A percentile compares a stretch with the other conserved stretches of the same genome.
phyloP scores from a whole-genome alignment of 2,797 vertebrate genomes.

The Parauchenoglanis ngamensis region DNA sequence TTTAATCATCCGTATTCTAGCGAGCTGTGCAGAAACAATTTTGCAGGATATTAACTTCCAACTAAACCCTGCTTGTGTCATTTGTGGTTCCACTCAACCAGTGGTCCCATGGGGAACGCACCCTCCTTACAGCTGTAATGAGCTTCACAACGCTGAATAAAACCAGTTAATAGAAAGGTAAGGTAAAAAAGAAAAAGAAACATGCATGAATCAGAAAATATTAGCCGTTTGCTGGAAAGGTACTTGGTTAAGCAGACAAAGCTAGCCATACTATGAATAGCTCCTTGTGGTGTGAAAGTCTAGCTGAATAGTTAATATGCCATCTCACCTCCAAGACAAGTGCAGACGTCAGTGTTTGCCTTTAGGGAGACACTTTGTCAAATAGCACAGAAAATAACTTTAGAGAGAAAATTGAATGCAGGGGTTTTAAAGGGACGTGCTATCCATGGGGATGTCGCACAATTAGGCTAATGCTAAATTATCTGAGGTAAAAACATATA shows the following conservation, averaged over 20 bases:
- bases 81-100: slow-evolving; percentile 84
- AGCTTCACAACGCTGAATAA: slow-evolving; percentile 72
- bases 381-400: slow-evolving; percentile 54
- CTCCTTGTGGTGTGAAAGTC: slow-evolving; percentile 14
- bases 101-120: slow-evolving; percentile 75
- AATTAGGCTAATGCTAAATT: slow-evolving; percentile 55
- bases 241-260: slow-evolving; percentile 41
- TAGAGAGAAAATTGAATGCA: slow-evolving; percentile 47
- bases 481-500: slow-evolving; percentile 49
- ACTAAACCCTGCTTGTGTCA: slow-evolving; percentile 84
- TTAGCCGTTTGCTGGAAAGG: slow-evolving; percentile 59
- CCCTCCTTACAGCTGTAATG: slow-evolving; percentile 77
- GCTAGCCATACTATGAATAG: slow-evolving; percentile 8
- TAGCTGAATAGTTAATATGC: slow-evolving; percentile 39
- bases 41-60: slow-evolving; percentile 87
- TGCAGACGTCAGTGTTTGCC: slow-evolving; percentile 52
- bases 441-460: slow-evolving; percentile 48
- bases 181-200: slow-evolving; percentile 60
- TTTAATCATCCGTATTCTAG: slow-evolving; percentile 83
- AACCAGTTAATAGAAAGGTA: slow-evolving; percentile 63
- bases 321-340: slow-evolving; percentile 44
- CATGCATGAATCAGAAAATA: slow-evolving; percentile 69
- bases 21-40: slow-evolving; percentile 79
- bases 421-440: slow-evolving; percentile 44
- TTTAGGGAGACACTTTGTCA: slow-evolving; percentile 55